Base-by-base conservation (phyloP, 2,888 invertebrate genomes). In the Theretra japonica region DNA sequence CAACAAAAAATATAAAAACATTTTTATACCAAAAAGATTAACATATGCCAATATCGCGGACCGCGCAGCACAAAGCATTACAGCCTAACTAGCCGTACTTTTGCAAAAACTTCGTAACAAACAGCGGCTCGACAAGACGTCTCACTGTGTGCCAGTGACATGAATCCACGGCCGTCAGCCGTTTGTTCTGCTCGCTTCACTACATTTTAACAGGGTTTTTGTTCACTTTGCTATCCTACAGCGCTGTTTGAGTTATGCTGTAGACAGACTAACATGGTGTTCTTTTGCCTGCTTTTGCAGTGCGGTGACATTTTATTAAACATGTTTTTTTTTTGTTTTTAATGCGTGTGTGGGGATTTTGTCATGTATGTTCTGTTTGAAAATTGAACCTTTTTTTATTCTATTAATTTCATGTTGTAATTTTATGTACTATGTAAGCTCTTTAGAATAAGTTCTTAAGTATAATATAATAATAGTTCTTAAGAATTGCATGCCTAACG, bases 161-260 rank as follows among this genome's bases (percentile, higher is more conserved):
- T 75, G 74, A 75, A 76, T 77, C 70, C 68, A 56, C 23, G n/a
- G 53, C 71, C 58, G 72, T 72, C 75, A 69, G 73, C 69, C 72
- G 75, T 76, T 76, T 73, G 76, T 76, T 68, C 68, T 69, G 21
- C 57, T 68, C 48, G 72, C 58, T 72, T 69, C 73, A 69, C 70
- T 72, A 75, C 73, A 72, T 74, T 73, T 77, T 72, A 73, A 72
- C 68, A 62, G 73, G 41, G 69, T 70, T 74, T 75, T 70, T 72
- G 69, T 62, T 69, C 56, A 65, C 68, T 41, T 72, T 57, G 73
- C 58, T 71, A 69, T 68, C 50, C 50, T 59, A 50, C 48, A 21
- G 70, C 50, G 50, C 58, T 68, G 68, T 68, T 68, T 50, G 58
- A 68, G 25, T 58, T 71, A 48, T 48, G 23, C 50, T 60, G 30